Percentiles rank a stretch among this genome's conserved stretches.
Evolutionary conservation across 1,140 invertebrate species (phyloP).

Genomic region (Chrysopa pallens): DNA sequence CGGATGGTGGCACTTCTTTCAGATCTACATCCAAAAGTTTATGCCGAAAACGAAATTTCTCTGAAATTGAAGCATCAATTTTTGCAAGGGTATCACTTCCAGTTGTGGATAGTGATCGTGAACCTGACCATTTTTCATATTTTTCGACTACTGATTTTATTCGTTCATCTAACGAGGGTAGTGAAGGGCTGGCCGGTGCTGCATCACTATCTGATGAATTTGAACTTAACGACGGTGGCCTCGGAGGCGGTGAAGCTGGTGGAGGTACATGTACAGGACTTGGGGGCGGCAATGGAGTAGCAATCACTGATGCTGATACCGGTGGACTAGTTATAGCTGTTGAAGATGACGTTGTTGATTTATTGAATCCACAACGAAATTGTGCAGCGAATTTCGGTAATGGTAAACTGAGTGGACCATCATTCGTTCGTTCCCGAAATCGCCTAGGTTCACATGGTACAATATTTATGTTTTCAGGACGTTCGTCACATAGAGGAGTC

Average conservation of each 20-base stretch:
- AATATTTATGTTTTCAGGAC: slow-evolving; percentile 43
- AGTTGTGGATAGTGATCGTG: slow-evolving; percentile 31
- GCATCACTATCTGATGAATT: slow-evolving; percentile 36
- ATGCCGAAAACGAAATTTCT: slow-evolving; percentile 33
- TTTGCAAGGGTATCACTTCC: slow-evolving; percentile 36
- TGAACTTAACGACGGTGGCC: slow-evolving; percentile 32
- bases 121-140: slow-evolving; percentile 76
- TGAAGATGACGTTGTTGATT: slow-evolving; percentile 18
- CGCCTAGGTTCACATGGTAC: slow-evolving; percentile 51
- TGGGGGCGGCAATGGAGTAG: slow-evolving; percentile 13
- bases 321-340: slow-evolving; percentile 21
- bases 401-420: slow-evolving; percentile 56
- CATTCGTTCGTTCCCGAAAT: slow-evolving; percentile 35
- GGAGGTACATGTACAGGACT: slow-evolving; percentile 27
- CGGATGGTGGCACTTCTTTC: slow-evolving; percentile 71
- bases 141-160: slow-evolving; percentile 80
- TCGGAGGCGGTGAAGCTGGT: slow-evolving; percentile 37
- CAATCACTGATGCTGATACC: slow-evolving; percentile 6
- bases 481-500: slow-evolving; percentile 67
- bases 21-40: slow-evolving; percentile 47
- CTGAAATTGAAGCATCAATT: slow-evolving; percentile 30
- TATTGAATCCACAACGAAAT: slow-evolving; percentile 16
- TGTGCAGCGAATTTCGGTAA: slow-evolving; percentile 70
- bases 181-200: slow-evolving; percentile 32
- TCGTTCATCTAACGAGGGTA: slow-evolving; percentile 65